Percentiles rank a stretch among this genome's conserved stretches.
Conservation (phyloP, 2,797 vertebrate genomes). For the Enteromius unitaeniatus region DNA sequence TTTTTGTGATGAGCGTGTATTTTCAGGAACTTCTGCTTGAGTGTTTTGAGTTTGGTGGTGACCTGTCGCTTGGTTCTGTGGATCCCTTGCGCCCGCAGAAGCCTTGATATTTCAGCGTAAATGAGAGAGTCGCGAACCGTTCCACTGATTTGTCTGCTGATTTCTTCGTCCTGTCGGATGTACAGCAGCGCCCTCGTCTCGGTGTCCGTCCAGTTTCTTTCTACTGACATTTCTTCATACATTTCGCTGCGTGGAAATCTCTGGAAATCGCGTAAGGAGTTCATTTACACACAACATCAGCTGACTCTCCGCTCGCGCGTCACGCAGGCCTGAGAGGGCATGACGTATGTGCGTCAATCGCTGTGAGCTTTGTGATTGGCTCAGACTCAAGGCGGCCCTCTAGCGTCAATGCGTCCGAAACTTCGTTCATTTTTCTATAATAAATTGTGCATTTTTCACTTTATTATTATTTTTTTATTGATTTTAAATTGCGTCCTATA, state of each 20-base stretch:
- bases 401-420: not conserved
- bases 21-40: conserved; percentile 35
- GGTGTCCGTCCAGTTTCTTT: conserved; percentile 36
- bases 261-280: not conserved
- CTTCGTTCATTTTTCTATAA: not conserved
- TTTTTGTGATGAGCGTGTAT: conserved; percentile 28
- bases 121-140: conserved; percentile 35
- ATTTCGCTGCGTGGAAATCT: conserved; percentile 11
- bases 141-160: conserved; percentile 26
- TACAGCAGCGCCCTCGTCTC: conserved; percentile 33
- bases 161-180: conserved; percentile 29
- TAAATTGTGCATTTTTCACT: not conserved
- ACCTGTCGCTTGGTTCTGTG: conserved; percentile 25
- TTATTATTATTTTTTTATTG: not conserved
- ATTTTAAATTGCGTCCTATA: not conserved
- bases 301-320: not conserved
- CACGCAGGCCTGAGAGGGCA: not conserved
- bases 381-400: not conserved
- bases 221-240: conserved; percentile 22
- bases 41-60: conserved; percentile 40
- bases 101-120: conserved; percentile 32
- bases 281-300: not conserved
- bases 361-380: conserved; percentile 19
- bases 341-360: conserved; percentile 3
- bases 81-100: conserved; percentile 24